Evolutionary conservation across 2,113 vertebrate species (phyloP).

Genomic region (Hippocampus zosterae): DNA sequence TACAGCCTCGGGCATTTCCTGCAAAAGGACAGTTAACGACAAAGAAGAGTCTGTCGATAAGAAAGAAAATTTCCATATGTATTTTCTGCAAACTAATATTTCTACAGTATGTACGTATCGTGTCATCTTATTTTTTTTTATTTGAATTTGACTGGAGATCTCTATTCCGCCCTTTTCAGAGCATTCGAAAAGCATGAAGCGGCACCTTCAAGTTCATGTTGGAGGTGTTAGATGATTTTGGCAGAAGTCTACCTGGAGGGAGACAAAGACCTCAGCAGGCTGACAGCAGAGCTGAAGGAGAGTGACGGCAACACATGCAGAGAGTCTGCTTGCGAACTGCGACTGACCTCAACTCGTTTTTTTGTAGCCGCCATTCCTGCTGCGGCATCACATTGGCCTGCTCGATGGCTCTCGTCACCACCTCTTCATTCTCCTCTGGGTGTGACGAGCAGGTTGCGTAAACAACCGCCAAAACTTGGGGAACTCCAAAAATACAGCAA

Average conservation of each 20-base stretch:
- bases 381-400: slow-evolving; percentile 40
- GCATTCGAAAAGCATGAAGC: slow-evolving; percentile 32
- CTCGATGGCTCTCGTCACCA: slow-evolving; percentile 77
- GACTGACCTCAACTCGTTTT: slow-evolving; percentile 75
- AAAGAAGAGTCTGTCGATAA: slow-evolving; percentile 9
- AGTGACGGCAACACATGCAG: slow-evolving; percentile 14
- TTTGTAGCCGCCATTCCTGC: slow-evolving; percentile 55
- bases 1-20: slow-evolving; percentile 23
- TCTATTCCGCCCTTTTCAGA: slow-evolving; percentile 17
- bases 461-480: slow-evolving; percentile 76
- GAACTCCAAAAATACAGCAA: slow-evolving; percentile 62
- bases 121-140: background rate
- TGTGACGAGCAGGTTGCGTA: slow-evolving; percentile 84
- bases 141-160: slow-evolving; percentile 9
- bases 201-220: slow-evolving; percentile 18
- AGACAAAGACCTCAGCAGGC: slow-evolving; percentile 33
- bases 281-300: slow-evolving; percentile 21
- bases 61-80: slow-evolving; percentile 20
- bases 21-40: slow-evolving; percentile 19
- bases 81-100: slow-evolving; percentile 5
- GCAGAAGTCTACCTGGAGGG: slow-evolving; percentile 29
- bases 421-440: slow-evolving; percentile 82
- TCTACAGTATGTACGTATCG: background rate
- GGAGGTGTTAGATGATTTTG: slow-evolving; percentile 30
- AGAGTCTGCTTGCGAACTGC: slow-evolving; percentile 42